Evolutionary conservation across 1,140 invertebrate genomes (phyloP).

Genomic region (Planococcus citri): DNA sequence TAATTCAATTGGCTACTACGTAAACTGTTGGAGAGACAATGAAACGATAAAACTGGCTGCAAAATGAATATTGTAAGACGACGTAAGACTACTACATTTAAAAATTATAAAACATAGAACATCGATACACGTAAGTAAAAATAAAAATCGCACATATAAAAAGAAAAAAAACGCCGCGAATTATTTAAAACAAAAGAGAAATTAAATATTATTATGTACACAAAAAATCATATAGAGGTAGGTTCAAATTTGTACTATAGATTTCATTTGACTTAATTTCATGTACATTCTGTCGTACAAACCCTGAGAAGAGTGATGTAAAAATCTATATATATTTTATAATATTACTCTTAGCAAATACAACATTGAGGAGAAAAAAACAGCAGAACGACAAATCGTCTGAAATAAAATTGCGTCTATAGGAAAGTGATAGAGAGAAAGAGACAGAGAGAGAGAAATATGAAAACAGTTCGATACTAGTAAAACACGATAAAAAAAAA

Average conservation of each 20-base stretch:
- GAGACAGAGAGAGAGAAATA: background rate
- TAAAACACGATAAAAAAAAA: background rate
- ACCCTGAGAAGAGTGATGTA: slow-evolving; percentile 5
- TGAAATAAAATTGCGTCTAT: background rate
- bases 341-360: background rate
- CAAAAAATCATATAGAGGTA: slow-evolving; percentile 1
- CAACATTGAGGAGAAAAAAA: background rate
- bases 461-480: background rate
- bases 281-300: background rate
- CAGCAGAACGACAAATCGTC: background rate
- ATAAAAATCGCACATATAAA: background rate
- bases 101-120: background rate
- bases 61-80: background rate
- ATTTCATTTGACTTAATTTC: slow-evolving; percentile 2
- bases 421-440: background rate
- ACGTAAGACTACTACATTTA: no score
- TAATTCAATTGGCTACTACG: no score
- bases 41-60: background rate
- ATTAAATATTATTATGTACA: background rate
- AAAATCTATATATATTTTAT: slow-evolving; percentile 8
- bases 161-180: background rate
- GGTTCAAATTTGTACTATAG: background rate
- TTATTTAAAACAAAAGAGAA: background rate
- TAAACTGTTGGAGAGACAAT: no score
- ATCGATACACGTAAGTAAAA: background rate